phyloP scores from a whole-genome alignment of 2,797 vertebrate species.

The Rhynchotus rufescens region DNA sequence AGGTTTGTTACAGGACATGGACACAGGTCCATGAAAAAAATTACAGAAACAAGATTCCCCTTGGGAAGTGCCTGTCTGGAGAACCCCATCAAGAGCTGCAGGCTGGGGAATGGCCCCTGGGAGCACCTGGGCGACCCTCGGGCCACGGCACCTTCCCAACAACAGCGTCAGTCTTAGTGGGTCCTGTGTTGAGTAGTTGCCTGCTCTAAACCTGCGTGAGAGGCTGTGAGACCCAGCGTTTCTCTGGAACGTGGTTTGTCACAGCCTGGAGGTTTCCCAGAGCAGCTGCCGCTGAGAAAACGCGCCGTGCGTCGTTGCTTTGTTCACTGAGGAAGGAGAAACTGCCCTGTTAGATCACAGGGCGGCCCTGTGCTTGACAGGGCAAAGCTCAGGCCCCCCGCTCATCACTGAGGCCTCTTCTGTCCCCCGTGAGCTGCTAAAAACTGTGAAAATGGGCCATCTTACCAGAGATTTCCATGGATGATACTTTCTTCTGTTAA shows the following conservation, averaged over 20 bases:
- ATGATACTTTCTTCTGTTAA: not conserved
- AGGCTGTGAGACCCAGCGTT: not conserved
- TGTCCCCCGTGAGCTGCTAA: not conserved
- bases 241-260: conserved; percentile 21
- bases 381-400: not conserved
- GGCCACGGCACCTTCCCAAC: not conserved
- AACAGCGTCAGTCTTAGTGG: not conserved
- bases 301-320: not conserved
- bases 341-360: not conserved
- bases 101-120: not conserved
- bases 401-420: not conserved
- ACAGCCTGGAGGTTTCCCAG: not conserved
- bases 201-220: not conserved
- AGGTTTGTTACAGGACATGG: conserved; percentile 32
- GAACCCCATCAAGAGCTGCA: not conserved
- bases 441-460: not conserved
- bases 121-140: not conserved
- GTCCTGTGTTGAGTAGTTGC: not conserved
- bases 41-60: conserved; percentile 19
- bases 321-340: not conserved
- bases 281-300: not conserved
- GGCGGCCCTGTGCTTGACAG: not conserved
- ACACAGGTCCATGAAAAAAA: conserved; percentile 36
- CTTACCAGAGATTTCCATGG: not conserved
- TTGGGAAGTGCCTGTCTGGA: not conserved